Evolutionary conservation across 2,113 vertebrate genomes (phyloP), one percentile per base, ranked within the genome.

Genomic region (Sylvia atricapilla): DNA sequence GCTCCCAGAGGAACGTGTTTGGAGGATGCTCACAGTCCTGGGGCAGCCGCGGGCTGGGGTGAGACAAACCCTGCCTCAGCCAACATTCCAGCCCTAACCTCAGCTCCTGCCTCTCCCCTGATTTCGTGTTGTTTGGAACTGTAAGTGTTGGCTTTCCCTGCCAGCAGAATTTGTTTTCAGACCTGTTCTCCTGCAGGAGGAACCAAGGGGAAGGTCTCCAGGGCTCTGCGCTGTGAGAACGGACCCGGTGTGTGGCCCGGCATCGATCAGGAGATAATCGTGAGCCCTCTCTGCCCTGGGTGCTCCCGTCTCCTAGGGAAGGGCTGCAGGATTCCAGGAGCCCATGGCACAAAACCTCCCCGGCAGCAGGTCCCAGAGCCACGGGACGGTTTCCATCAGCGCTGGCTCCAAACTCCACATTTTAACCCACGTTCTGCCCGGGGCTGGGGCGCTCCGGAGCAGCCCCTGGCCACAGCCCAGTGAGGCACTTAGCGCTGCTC

Each of bases 1-100:
- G 28, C 4, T 27, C 25, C 19, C 73, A 8, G 0, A 8, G 35
- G 6, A 39, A 46, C 0, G 1, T 0, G 3, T 1, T 15, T 2
- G 0, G 3, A 9, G 5, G 0, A 5, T 4, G 47, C 15, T 6
- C 66, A 59, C 55, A 30, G 70, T 2, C 24, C 84, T 25, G 0
- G 2, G 10, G 52, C 77, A 25, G 25, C 4, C 46, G 7, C 25
- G 55, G 53, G 39, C 44, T 35, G 77, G 4, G 19, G 35, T 0
- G 11, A 22, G 2, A 3, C 2, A 7, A 1, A 1, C 12, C 6
- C 7, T 7, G 6, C 3, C 4, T 18, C 35, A 9, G n/a, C 62
- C 72, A 59, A 15, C 63, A 30, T n/a, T 16, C 62, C 72, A 37
- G 72, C 3, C 5, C 49, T 41, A 55, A 25, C 73, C 68, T 6